A percentile compares a stretch with the other conserved stretches of the same genome.
phyloP scores from a whole-genome alignment of 2,797 vertebrate genomes.

The Taenioides sp. region DNA sequence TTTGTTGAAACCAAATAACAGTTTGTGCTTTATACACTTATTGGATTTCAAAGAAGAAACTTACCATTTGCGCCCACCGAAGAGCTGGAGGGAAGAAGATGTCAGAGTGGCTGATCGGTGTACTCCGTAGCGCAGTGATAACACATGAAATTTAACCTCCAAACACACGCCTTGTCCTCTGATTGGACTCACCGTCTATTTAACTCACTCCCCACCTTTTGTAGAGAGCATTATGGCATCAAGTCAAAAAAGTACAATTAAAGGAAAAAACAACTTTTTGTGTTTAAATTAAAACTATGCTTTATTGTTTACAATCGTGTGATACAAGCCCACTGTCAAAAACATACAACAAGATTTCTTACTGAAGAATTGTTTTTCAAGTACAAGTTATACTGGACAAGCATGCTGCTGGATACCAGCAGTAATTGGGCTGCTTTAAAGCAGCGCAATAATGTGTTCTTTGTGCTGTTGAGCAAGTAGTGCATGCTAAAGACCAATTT shows the following conservation, averaged over 20 bases:
- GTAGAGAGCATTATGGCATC: slow-evolving; percentile 38
- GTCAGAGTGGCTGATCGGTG: slow-evolving; percentile 71
- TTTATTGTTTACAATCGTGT: background rate
- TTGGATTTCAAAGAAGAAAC: background rate
- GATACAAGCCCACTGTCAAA: background rate
- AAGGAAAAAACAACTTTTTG: background rate
- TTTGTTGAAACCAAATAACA: background rate
- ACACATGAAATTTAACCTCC: slow-evolving; percentile 68
- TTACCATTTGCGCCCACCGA: background rate
- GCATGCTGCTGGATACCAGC: background rate
- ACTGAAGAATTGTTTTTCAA: background rate
- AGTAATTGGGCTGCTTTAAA: too few relatives aligned
- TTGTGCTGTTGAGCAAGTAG: too few relatives aligned
- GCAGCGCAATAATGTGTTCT: background rate
- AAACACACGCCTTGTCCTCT: slow-evolving; percentile 51
- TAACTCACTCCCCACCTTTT: slow-evolving; percentile 17
- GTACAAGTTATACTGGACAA: background rate
- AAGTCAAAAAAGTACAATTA: slow-evolving; percentile 19
- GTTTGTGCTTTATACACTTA: background rate
- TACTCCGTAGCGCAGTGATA: slow-evolving; percentile 67
- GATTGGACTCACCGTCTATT: slow-evolving; percentile 36
- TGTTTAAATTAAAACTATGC: background rate
- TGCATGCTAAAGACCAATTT: background rate
- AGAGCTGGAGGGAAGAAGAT: slow-evolving; percentile 15
- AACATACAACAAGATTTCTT: background rate